Evolutionary conservation across 1,140 invertebrate species (phyloP), one percentile per base, ranked within the genome.

Genomic region (Magallana ariakensis): DNA sequence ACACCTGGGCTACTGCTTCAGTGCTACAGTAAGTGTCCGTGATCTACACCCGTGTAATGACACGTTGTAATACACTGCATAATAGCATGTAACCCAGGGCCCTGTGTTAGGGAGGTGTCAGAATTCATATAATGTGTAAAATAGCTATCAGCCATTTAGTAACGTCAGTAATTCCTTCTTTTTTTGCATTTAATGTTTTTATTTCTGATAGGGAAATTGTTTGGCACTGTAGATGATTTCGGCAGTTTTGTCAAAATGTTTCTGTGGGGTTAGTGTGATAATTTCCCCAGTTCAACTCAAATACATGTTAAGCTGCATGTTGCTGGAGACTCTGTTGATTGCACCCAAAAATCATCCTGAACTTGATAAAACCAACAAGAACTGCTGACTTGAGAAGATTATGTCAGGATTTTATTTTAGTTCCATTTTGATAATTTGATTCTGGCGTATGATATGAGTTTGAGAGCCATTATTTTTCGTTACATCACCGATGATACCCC

Each of bases 321-420:
- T 5, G 33, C 33, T 2, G 33, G 33, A 46, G 33, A 46, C 33
- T 46, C 19, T 70, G 11, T 70, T 11, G 33, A 75, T 26, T 75
- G 66, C 66, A 75, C 66, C 66, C 22, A 75, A 26, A 22, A 75
- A 75, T 75, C 22, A 26, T 13, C 8, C 9, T 75, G 66, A 75
- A 75, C 19, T 11, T 33, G 66, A 75, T 13, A 13, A 75, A 75
- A 26, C 22, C 22, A 75, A 75, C 22, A 26, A 75, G 66, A 26
- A 26, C 66, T 75, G 66, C 66, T 75, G 66, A 75, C 66, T 75
- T 33, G 2, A 26, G 22, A 26, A 75, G 66, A 75, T 75, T 75
- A 22, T 75, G 66, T 75, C 66, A 75, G 58, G 13, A 60, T 19
- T 75, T 75, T 75, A 26, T 75, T 46, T 46, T 46, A 46, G 66